A percentile compares a stretch with the other conserved stretches of the same genome.
Conservation (phyloP, 2,888 invertebrate species). For the Perithous albicinctus region DNA sequence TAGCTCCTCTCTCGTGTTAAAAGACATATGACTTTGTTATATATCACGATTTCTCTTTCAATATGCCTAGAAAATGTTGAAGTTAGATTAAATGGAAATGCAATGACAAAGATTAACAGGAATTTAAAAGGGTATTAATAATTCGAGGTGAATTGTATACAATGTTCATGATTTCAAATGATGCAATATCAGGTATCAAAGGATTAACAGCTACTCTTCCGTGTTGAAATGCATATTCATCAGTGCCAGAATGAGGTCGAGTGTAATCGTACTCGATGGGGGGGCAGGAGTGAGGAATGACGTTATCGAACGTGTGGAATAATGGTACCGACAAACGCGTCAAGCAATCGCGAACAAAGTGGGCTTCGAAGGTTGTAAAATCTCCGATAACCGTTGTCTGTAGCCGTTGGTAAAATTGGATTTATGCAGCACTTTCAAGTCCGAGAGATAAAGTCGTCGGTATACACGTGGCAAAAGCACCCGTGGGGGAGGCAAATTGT, state of each 20-base stretch:
- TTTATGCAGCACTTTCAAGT: neutral
- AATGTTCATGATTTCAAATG: neutral
- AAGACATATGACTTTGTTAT: too few relatives aligned
- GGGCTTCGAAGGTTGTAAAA: conserved; percentile 13
- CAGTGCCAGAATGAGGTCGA: conserved; percentile 32
- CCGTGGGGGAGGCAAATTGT: neutral
- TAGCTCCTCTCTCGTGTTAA: too few relatives aligned
- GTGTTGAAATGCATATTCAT: conserved; percentile 40
- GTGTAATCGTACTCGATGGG: conserved; percentile 11
- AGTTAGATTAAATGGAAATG: too few relatives aligned
- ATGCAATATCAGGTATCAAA: neutral
- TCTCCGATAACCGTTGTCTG: neutral
- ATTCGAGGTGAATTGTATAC: neutral
- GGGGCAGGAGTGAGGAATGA: too few relatives aligned
- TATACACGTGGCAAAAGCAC: neutral
- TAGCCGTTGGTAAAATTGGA: neutral
- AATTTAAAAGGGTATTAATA: too few relatives aligned
- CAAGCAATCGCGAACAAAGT: conserved; percentile 28
- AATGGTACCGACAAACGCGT: conserved; percentile 26
- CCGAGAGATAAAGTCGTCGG: conserved; percentile 1
- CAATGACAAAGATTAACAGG: too few relatives aligned
- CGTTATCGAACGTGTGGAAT: conserved; percentile 45
- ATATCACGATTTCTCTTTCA: too few relatives aligned
- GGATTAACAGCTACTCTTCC: conserved; percentile 4
- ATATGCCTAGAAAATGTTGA: too few relatives aligned